Conservation (phyloP, 2,888 invertebrate species). For the Ormyrus thymus region DNA sequence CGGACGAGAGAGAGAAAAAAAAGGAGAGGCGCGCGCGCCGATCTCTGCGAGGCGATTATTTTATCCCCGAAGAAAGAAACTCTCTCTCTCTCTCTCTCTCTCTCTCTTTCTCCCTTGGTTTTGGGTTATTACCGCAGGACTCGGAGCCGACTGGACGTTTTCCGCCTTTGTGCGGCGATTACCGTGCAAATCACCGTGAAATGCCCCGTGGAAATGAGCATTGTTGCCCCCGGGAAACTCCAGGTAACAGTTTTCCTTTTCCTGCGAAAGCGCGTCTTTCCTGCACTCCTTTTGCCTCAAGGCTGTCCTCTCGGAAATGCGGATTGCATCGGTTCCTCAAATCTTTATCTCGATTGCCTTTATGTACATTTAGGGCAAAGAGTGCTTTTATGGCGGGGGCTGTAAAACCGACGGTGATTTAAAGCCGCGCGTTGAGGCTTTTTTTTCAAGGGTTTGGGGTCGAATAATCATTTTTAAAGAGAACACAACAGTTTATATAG, state of each 20-base stretch:
- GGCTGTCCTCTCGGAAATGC: not conserved
- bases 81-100: not conserved
- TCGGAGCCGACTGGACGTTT: conserved; percentile 60
- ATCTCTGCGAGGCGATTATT: conserved; percentile 63
- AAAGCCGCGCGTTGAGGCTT: too few relatives aligned
- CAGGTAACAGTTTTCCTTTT: conserved; percentile 37
- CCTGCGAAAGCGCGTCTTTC: not conserved
- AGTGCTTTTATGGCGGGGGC: too few relatives aligned
- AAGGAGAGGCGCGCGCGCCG: conserved; percentile 26
- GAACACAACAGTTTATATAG: not conserved
- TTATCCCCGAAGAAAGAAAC: conserved; percentile 49
- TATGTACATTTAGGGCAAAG: too few relatives aligned
- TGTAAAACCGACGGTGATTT: too few relatives aligned
- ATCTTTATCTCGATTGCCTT: too few relatives aligned
- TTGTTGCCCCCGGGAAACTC: conserved; percentile 16
- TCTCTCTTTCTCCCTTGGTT: not conserved
- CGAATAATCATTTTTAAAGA: not conserved
- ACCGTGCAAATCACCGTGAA: conserved; percentile 72
- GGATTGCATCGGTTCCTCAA: too few relatives aligned
- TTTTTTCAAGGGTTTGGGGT: too few relatives aligned
- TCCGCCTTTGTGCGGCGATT: conserved; percentile 70
- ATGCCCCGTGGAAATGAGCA: conserved; percentile 57
- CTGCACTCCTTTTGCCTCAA: not conserved
- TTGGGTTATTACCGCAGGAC: conserved; percentile 63
- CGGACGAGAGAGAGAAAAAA: conserved; percentile 1